A percentile compares a stretch with the other conserved stretches of the same genome.
Conservation (phyloP, 2,797 vertebrate species). For the Takifugu rubripes region DNA sequence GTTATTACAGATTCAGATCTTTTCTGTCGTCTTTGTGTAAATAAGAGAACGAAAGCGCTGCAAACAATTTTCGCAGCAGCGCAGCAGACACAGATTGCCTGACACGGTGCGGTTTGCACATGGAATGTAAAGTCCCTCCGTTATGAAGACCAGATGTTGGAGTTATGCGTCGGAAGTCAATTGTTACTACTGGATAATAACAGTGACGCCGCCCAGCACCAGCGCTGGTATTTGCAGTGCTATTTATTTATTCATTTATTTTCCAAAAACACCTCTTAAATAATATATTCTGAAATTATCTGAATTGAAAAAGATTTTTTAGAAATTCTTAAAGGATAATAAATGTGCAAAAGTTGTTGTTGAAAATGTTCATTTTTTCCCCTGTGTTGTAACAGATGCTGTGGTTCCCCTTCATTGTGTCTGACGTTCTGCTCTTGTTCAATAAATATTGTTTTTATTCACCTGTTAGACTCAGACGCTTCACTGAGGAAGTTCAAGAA, state of each 20-base stretch:
- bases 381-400: no score
- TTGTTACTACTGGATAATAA: slow-evolving; percentile 47
- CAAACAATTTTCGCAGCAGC: slow-evolving; percentile 28
- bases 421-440: no score
- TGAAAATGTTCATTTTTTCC: background rate
- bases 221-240: slow-evolving; percentile 24
- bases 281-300: slow-evolving; percentile 25
- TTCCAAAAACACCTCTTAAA: slow-evolving; percentile 24
- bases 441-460: no score
- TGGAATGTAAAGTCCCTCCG: slow-evolving; percentile 45
- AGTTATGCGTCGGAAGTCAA: slow-evolving; percentile 54
- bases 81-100: slow-evolving; percentile 39
- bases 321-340: background rate
- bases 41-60: background rate
- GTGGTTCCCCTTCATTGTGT: no score
- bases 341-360: slow-evolving; percentile 16
- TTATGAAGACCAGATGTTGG: slow-evolving; percentile 67
- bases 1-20: background rate
- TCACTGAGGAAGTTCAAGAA: no score
- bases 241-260: slow-evolving; percentile 30
- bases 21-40: background rate
- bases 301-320: slow-evolving; percentile 1
- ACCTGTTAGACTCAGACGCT: no score
- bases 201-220: slow-evolving; percentile 36
- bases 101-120: slow-evolving; percentile 52